Base-by-base conservation (phyloP, 2,797 vertebrate genomes). In the Falco rusticolus region DNA sequence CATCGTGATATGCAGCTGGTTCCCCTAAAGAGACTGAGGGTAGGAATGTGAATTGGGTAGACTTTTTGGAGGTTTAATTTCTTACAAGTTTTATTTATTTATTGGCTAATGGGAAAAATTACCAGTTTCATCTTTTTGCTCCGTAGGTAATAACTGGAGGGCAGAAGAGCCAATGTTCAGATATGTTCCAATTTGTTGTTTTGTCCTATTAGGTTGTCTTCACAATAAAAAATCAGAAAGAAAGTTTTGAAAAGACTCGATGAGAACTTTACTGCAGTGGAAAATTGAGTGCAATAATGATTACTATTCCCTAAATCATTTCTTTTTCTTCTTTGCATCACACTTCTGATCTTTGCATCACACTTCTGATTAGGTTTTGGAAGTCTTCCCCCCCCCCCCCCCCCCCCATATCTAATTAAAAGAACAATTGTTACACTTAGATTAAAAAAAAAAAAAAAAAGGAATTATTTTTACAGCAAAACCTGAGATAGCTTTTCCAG, bases 71-170 rank as follows among this genome's bases (percentile, higher is more conserved):
- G 22, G 24, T 29, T 10, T 2, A 24, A 34, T 84, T 29, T 13
- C 57, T 84, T 57, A 31, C 14, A 21, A 3, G 9, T 59, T 82
- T 29, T 33, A 20, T 51, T 51, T 37, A 16, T 77, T 69, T 79
- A 18, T 45, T 87, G n/a, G 11, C 28, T 83, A 48, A 74, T n/a
- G 22, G n/a, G 34, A 3, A 48, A 74, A 60, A 77, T 37, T 0
- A 70, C 15, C 5, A 2, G 3, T 54, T 72, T 9, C 3, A 8
- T 66, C 28, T 33, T 78, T 61, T 79, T 76, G 45, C 25, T 93
- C 11, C n/a, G 7, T 63, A 59, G 26, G 4, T n/a, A 60, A 1
- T 5, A 56, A 45, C 31, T 0, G 0, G 68, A 77, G 12, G 29
- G 60, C 59, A 69, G 54, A 71, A 79, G 16, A 31, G 15, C 31